Percentiles rank a stretch among this genome's conserved stretches.
Conservation (phyloP, 2,113 vertebrate genomes). For the Thunnus thynnus region DNA sequence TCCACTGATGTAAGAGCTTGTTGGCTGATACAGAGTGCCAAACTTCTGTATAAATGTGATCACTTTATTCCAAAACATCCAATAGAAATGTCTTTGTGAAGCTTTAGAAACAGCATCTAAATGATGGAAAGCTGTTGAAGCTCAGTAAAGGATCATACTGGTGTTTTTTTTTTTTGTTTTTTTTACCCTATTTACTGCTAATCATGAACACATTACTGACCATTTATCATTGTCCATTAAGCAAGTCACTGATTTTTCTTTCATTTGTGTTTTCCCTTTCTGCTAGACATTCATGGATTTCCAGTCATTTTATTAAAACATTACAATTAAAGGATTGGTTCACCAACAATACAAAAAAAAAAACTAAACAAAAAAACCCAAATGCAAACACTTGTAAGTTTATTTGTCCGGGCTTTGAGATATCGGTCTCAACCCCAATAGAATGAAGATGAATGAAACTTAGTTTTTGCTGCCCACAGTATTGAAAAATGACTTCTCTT, state of each 20-base stretch:
- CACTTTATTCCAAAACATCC: not conserved
- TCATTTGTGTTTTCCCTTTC: no score
- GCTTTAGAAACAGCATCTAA: no score
- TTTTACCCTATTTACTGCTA: not conserved
- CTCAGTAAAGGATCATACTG: no score
- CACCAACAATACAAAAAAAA: no score
- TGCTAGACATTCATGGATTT: not conserved
- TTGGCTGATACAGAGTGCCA: not conserved
- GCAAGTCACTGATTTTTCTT: not conserved
- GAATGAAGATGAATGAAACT: no score
- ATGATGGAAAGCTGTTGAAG: not conserved
- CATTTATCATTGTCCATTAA: not conserved
- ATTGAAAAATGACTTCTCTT: not conserved
- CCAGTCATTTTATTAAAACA: not conserved
- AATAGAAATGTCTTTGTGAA: no score
- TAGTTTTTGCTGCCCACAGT: no score
- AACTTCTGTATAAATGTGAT: not conserved
- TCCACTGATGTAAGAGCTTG: not conserved
- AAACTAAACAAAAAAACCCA: no score
- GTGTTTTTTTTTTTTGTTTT: no score
- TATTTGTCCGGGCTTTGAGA: not conserved
- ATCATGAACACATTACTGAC: not conserved
- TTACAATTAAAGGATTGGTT: not conserved
- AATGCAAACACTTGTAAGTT: no score
- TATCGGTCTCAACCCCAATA: not conserved